Base-by-base conservation (phyloP, 2,888 invertebrate genomes). In the Schizaphis graminum region DNA sequence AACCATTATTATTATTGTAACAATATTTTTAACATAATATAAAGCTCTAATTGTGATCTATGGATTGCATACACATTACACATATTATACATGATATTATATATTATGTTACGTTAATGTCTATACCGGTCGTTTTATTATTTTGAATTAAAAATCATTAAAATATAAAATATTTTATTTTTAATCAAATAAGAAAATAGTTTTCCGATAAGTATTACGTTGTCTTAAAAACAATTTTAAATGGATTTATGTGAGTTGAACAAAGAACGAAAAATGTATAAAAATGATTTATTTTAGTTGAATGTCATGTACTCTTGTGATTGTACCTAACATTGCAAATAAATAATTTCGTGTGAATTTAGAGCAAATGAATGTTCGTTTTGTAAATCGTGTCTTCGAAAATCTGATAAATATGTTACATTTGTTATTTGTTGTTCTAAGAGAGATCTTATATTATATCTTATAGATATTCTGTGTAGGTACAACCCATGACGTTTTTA, bases 301-400 rank as follows among this genome's bases (percentile, higher is more conserved):
- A 28, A 67, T n/a, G 67, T 88, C 67, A 41, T 53, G 53, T 53
- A 53, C 53, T 53, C 21, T 4, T 67, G 84, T 44, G 56, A 56
- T 89, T 8, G 53, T 44, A 47, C 7, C 44, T 7, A n/a, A 41
- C 41, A 53, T 49, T 61, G 87, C 53, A 26, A 26, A 53, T 44
- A 89, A 89, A 53, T 10, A 24, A 35, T 47, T 28, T 91, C 44
- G 57, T 41, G 11, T 41, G 53, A 84, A 91, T 91, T 84, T 41
- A 47, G 84, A 84, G 28, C 91, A 28, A 21, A 91, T 26, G 84
- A 24, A 91, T 44, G n/a, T 85, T 57, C 56, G n/a, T 44, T 21
- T 57, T n/a, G n/a, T n/a, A 44, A 91, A 91, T 85, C 91, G 91
- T 91, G 91, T n/a, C 91, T 85, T n/a, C 41, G n/a, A 44, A 85